These are phyloP conservation scores for Drosophila quadrilineata DNA, from an alignment of 1,140 invertebrate genomes.

Conservation along the genomic window DNA sequence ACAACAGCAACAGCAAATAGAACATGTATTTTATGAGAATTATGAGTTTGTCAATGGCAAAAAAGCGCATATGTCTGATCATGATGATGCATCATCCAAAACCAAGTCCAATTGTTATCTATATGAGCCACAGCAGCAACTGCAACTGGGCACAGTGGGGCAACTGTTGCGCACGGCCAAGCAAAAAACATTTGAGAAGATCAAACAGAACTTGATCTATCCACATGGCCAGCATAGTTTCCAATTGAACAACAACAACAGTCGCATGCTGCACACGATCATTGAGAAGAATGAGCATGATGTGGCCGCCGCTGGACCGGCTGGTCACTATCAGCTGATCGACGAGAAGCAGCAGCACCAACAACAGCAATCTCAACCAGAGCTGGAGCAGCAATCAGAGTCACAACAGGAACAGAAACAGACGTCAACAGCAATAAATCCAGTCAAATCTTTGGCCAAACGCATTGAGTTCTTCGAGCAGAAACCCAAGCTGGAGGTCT, in stretches of 20 bases:
- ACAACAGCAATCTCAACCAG: background rate
- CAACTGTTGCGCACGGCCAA: conserved; percentile 72
- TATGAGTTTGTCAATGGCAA: conserved; percentile 35
- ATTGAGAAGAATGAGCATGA: conserved; percentile 75
- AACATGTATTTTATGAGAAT: conserved; percentile 61
- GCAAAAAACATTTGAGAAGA: conserved; percentile 75
- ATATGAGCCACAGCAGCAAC: conserved; percentile 21
- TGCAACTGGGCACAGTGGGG: conserved; percentile 51
- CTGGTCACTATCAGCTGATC: conserved; percentile 74
- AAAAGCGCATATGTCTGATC: conserved; percentile 42
- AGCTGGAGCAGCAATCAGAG: background rate
- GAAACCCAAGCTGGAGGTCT: conserved; percentile 59
- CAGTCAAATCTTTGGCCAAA: conserved; percentile 46
- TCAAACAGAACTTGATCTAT: conserved; percentile 68
- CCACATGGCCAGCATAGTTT: conserved; percentile 68
- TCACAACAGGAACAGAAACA: conserved; percentile 21
- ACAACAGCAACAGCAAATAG: conserved; percentile 52
- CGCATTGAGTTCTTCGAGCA: conserved; percentile 81
- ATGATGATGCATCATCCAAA: conserved; percentile 27
- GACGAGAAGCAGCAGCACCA: conserved; percentile 60
- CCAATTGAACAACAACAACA: conserved; percentile 53
- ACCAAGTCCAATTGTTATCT: conserved; percentile 11
- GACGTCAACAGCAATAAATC: conserved; percentile 3
- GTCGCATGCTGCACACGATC: conserved; percentile 65
- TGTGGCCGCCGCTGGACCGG: conserved; percentile 65